Base-by-base conservation (phyloP, 2,797 vertebrate species). In the Peromyscus eremicus region DNA sequence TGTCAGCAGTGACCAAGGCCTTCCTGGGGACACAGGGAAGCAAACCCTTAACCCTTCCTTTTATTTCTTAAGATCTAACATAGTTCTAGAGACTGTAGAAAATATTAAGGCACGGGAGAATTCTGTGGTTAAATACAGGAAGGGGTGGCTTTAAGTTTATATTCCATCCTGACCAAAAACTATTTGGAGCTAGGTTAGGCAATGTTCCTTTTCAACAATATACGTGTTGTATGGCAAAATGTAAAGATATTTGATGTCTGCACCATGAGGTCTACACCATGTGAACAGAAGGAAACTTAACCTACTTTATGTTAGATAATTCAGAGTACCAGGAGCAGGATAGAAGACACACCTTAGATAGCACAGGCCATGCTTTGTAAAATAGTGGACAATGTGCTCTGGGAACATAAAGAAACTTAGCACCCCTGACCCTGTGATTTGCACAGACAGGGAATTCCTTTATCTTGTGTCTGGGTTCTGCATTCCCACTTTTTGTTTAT, bases 271-370 rank as follows among this genome's bases (percentile, higher is more conserved):
- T 68, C 16, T 75, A 64, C 6, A 60, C 23, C 80, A 52, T 23
- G 5, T 77, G 57, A 84, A 66, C 5, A 87, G 57, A 76, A 93
- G 21, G 32, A 14, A 93, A 92, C 92, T n/a, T 37, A 76, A 84
- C 68, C 75, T 55, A 32, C n/a, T 64, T 92, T 37, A 57, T 57
- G 27, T 23, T 91, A 34, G 9, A 60, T 89, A 75, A 84, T 40
- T 89, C 66, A 23, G 34, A 66, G 19, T 32, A 86, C 52, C 37
- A 80, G 29, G 23, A 52, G 62, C 62, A 86, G 27, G n/a, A 91
- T 81, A 34, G 17, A 62, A 92, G 93, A 71, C 91, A 27, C 13
- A 93, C 62, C 91, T 94, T 89, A 70, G 29, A 95, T 40, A 3
- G 49, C 27, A 80, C 40, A 92, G 84, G 10, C 9, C 27, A 27